Conservation (phyloP, 1,140 invertebrate genomes). For the Augochlora pura region DNA sequence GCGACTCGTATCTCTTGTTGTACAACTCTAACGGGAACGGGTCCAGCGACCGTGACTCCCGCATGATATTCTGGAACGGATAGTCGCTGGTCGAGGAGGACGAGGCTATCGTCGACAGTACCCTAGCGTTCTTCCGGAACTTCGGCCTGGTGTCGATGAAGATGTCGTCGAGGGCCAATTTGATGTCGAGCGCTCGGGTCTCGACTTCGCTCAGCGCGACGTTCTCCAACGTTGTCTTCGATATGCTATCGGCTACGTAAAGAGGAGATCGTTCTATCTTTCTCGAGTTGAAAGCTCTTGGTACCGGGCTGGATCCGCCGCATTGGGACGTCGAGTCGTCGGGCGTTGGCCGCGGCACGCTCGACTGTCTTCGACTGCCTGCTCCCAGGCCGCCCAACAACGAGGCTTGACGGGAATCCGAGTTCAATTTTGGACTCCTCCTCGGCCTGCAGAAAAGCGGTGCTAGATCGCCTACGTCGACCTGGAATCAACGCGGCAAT, state of each 20-base stretch:
- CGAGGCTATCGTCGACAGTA: constrained; percentile 81
- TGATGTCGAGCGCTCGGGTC: constrained; percentile 70
- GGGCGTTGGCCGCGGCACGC: constrained; percentile 75
- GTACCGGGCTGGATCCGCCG: constrained; percentile 70
- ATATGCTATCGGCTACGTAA: constrained; percentile 72
- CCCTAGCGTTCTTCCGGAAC: constrained; percentile 70
- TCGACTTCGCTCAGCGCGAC: constrained; percentile 76
- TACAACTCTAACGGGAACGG: constrained; percentile 72
- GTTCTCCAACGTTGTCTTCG: constrained; percentile 79
- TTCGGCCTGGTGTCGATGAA: constrained; percentile 67
- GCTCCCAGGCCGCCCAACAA: constrained; percentile 76
- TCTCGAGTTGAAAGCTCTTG: constrained; percentile 60
- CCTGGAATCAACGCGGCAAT: constrained; percentile 69
- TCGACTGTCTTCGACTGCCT: constrained; percentile 81
- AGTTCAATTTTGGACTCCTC: constrained; percentile 87
- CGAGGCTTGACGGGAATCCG: constrained; percentile 86
- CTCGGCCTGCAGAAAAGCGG: constrained; percentile 89
- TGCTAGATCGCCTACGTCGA: constrained; percentile 90
- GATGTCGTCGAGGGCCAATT: constrained; percentile 74
- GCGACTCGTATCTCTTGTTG: constrained; percentile 43
- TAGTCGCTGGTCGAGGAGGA: constrained; percentile 80
- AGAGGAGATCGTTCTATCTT: constrained; percentile 70
- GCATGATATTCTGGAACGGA: constrained; percentile 70
- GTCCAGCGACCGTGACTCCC: constrained; percentile 81
- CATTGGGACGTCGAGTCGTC: constrained; percentile 72